Evolutionary conservation across 2,113 vertebrate genomes (phyloP), one percentile per base, ranked within the genome.

Genomic region (Grus americana): DNA sequence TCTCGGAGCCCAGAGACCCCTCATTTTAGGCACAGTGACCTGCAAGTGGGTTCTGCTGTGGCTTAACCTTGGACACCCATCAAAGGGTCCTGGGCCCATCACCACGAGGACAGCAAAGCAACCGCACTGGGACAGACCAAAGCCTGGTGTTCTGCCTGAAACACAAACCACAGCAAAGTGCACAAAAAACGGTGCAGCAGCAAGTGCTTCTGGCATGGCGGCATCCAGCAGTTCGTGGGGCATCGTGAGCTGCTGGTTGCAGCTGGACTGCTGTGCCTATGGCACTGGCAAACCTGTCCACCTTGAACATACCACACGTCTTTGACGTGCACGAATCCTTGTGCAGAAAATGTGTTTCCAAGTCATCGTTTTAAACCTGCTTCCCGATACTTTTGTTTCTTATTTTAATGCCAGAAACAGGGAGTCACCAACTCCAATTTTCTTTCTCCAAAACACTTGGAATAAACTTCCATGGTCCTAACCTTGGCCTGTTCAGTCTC

Each of bases 181-280:
- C 16, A 27, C 36, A 40, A 54, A 34, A 73, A 46, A 24, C 12
- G 11, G 21, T 12, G n/a, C 32, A 27, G 52, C 14, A 2, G n/a
- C 1, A 17, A 66, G 29, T 7, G 29, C 27, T 52, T 27, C 68
- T 92, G 71, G 38, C 38, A n/a, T 0, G 1, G 49, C 1, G 1
- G 44, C 24, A 23, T 14, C 59, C 10, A 1, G 20, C 21, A 8
- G 17, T 4, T 61, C n/a, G 10, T 6, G 34, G 52, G 34, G 34
- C 54, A 24, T 12, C 1, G 1, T 6, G 23, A 46, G 24, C 29
- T 40, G 52, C 44, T 27, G 65, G 16, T 22, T 29, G 30, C 27
- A 44, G 47, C 40, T 2, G 1, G 27, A 15, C 22, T n/a, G 22
- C 46, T 67, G 52, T 15, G 27, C 50, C 50, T 44, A 4, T 11